Evolutionary conservation across 2,888 invertebrate species (phyloP).

Genomic region (Altica lythri): DNA sequence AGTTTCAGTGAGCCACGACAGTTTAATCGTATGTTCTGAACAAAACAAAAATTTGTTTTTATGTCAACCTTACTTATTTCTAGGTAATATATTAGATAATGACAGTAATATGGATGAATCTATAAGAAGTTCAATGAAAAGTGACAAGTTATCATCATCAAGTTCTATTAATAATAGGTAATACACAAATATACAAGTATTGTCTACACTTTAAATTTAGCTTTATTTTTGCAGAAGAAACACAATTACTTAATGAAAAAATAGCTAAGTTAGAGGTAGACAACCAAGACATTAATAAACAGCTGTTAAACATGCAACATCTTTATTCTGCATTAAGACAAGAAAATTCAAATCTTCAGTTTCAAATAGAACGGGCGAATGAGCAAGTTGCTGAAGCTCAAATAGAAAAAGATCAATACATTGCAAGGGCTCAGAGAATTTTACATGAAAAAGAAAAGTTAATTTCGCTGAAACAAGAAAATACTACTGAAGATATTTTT

Average conservation of each 20-base stretch:
- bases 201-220: slow-evolving; percentile 25
- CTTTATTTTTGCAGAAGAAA: slow-evolving; percentile 43
- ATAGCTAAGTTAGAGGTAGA: slow-evolving; percentile 49
- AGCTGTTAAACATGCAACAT: slow-evolving; percentile 51
- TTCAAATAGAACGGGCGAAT: slow-evolving; percentile 49
- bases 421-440: slow-evolving; percentile 77
- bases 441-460: slow-evolving; percentile 77
- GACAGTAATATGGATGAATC: slow-evolving; percentile 34
- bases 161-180: slow-evolving; percentile 40
- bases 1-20: slow-evolving; percentile 6
- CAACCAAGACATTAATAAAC: slow-evolving; percentile 49
- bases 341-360: slow-evolving; percentile 49
- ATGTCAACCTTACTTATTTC: neutral
- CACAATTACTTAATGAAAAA: slow-evolving; percentile 46
- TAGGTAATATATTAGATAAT: slow-evolving; percentile 28
- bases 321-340: slow-evolving; percentile 51
- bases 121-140: slow-evolving; percentile 32
- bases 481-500: slow-evolving; percentile 40
- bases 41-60: too few species aligned
- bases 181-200: neutral
- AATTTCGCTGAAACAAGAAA: slow-evolving; percentile 56
- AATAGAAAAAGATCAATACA: slow-evolving; percentile 73
- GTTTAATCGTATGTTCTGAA: slow-evolving; percentile 20
- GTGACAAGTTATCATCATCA: slow-evolving; percentile 34
- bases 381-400: slow-evolving; percentile 47